Evolutionary conservation across 2,888 invertebrate genomes (phyloP).

Genomic region (Lepidocyrtinus sp.): DNA sequence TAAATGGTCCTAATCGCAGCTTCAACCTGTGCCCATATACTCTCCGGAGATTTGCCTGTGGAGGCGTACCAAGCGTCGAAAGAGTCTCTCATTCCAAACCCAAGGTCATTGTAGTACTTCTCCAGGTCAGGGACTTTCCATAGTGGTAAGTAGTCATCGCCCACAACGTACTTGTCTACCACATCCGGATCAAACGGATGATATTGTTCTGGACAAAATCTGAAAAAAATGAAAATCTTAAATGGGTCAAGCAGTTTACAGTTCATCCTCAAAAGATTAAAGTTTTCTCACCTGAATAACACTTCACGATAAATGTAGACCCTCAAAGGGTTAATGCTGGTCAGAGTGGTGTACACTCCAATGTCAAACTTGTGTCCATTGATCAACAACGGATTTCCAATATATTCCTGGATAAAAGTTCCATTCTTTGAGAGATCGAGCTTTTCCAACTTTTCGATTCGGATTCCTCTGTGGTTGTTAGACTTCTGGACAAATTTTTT

Average conservation of each 20-base stretch:
- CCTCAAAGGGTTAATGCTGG: conserved; percentile 91
- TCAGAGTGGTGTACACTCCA: conserved; percentile 93
- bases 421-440: conserved; percentile 77
- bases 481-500: conserved; percentile 91
- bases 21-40: conserved; percentile 86
- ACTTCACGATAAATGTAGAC: conserved; percentile 93
- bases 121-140: conserved; percentile 91
- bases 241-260: conserved; percentile 1
- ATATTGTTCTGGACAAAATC: conserved; percentile 91
- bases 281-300: conserved; percentile 80
- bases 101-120: conserved; percentile 80
- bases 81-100: conserved; percentile 88
- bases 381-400: conserved; percentile 89
- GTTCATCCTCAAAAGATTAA: not conserved
- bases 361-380: conserved; percentile 97
- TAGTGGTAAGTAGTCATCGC: conserved; percentile 93
- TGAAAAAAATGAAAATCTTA: conserved; percentile 71
- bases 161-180: conserved; percentile 92
- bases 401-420: conserved; percentile 74
- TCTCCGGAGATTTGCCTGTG: conserved; percentile 79
- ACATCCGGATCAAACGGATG: conserved; percentile 88
- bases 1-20: conserved; percentile 82
- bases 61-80: conserved; percentile 79
- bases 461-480: conserved; percentile 91
- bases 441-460: conserved; percentile 80